Evolutionary conservation across 2,888 invertebrate species (phyloP).

Genomic region (Erebia epiphron): DNA sequence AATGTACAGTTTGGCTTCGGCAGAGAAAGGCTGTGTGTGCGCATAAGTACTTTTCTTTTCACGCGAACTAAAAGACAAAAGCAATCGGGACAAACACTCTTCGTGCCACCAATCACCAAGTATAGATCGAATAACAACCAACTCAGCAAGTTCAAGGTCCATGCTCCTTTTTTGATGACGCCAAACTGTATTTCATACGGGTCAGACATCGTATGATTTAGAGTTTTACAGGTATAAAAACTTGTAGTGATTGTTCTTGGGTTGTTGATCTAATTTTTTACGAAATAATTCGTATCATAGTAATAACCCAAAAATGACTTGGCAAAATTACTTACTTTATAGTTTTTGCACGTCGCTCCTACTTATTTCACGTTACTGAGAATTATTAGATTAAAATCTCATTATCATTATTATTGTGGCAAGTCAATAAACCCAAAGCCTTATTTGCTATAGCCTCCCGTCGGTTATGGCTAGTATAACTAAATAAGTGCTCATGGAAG

Average conservation of each 20-base stretch:
- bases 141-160: too few relatives aligned
- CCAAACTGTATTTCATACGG: not conserved
- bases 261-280: constrained; percentile 19
- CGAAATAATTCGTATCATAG: constrained; percentile 21
- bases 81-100: too few relatives aligned
- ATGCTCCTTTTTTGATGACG: too few relatives aligned
- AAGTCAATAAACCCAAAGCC: constrained; percentile 25
- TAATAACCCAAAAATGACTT: constrained; percentile 28
- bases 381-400: constrained; percentile 28
- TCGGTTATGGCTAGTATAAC: not conserved
- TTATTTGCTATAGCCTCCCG: constrained; percentile 12
- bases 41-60: too few relatives aligned
- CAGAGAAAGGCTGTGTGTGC: too few relatives aligned
- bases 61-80: too few relatives aligned
- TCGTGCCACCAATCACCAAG: too few relatives aligned
- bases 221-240: constrained; percentile 13
- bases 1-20: too few relatives aligned
- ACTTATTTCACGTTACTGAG: constrained; percentile 29
- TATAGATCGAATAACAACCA: too few relatives aligned
- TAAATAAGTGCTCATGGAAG: not conserved
- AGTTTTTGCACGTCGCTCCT: constrained; percentile 30
- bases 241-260: not conserved
- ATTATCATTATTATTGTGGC: constrained; percentile 15
- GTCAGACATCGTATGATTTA: not conserved
- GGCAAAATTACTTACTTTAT: constrained; percentile 23